Percentiles rank a stretch among this genome's conserved stretches.
Conservation (phyloP, 1,140 invertebrate genomes). For the fruit fly (Drosophila melanogaster) region DNA sequence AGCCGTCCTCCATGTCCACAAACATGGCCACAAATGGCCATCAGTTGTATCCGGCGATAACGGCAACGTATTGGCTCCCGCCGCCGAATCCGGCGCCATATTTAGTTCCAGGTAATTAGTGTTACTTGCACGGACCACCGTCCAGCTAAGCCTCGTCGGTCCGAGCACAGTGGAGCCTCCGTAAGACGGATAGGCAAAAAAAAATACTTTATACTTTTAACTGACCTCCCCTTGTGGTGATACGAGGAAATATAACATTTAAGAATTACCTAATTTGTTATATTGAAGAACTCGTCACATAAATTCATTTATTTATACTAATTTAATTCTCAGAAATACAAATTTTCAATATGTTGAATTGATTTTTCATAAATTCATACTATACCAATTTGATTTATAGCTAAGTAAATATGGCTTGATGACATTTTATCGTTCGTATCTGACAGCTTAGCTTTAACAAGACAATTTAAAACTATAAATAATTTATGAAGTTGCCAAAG, state of each 20-base stretch:
- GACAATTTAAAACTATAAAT: background rate
- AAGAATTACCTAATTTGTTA: too few species aligned
- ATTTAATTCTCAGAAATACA: too few species aligned
- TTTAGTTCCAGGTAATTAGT: conserved; percentile 90
- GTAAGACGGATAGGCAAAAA: background rate
- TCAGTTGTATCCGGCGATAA: conserved; percentile 90
- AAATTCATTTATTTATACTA: too few species aligned
- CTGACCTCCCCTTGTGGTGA: too few species aligned
- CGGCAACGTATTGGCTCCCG: conserved; percentile 91
- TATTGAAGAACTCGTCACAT: too few species aligned
- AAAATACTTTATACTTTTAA: background rate
- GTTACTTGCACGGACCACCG: conserved; percentile 54
- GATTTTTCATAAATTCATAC: too few species aligned
- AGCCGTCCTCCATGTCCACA: conserved; percentile 59
- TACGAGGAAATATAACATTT: too few species aligned
- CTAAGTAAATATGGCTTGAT: background rate
- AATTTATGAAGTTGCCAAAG: background rate
- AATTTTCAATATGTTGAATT: background rate
- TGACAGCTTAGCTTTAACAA: background rate
- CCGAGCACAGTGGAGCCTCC: conserved; percentile 12
- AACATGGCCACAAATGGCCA: conserved; percentile 84
- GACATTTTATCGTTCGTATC: background rate
- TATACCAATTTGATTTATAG: background rate
- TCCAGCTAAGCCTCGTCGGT: conserved; percentile 14
- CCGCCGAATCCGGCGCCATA: conserved; percentile 90